Conservation (phyloP, 2,797 vertebrate genomes). For the Sebastes umbrosus region DNA sequence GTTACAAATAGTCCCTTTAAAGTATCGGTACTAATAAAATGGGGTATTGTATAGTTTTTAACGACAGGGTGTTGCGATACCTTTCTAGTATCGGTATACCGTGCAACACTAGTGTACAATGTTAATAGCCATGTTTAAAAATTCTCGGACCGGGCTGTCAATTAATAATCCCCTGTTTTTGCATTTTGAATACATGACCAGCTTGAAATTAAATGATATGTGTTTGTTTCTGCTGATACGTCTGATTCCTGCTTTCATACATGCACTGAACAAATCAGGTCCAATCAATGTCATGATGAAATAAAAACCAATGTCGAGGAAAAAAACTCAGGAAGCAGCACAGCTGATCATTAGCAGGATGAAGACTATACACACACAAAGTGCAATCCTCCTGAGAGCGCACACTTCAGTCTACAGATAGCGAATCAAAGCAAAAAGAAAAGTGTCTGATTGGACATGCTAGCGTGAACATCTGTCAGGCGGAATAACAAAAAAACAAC, state of each 20-base stretch:
- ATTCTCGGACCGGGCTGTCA: not conserved
- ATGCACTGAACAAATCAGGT: not conserved
- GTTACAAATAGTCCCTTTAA: too few relatives aligned
- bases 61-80: too few relatives aligned
- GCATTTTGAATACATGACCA: not conserved
- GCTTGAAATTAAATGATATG: not conserved
- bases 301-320: not conserved
- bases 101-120: not conserved
- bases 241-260: not conserved
- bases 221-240: not conserved
- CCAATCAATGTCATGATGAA: not conserved
- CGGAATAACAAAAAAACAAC: not conserved
- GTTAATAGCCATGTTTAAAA: not conserved
- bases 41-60: too few relatives aligned
- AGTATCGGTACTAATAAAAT: too few relatives aligned
- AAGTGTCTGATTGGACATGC: constrained; percentile 23
- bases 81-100: too few relatives aligned
- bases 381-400: not conserved
- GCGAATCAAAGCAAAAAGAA: constrained; percentile 22
- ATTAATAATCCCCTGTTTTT: too few relatives aligned
- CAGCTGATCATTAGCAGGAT: constrained; percentile 40
- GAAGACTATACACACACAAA: not conserved
- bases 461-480: constrained; percentile 31
- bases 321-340: not conserved
- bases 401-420: constrained; percentile 1